A percentile compares a stretch with the other conserved stretches of the same genome.
phyloP scores from a whole-genome alignment of 2,888 invertebrate species.

The Agrotis clavis region DNA sequence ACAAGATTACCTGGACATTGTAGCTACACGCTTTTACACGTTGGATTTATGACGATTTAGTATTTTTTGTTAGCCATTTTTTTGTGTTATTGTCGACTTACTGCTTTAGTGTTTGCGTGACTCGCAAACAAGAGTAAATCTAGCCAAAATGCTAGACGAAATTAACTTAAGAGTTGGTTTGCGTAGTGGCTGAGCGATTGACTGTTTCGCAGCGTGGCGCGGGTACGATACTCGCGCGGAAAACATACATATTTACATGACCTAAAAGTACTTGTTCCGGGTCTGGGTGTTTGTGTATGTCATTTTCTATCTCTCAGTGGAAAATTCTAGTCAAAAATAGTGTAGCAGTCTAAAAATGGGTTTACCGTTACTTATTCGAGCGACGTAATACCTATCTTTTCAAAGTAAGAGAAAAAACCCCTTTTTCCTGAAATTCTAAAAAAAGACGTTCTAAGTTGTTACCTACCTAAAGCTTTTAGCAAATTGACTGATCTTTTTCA shows the following conservation, averaged over 20 bases:
- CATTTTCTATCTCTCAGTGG: too few relatives aligned
- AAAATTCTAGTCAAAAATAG: too few relatives aligned
- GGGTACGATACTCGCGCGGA: too few relatives aligned
- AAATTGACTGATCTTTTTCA: slow-evolving; percentile 2
- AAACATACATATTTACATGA: too few relatives aligned
- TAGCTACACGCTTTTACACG: slow-evolving; percentile 55
- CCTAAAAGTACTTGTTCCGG: too few relatives aligned
- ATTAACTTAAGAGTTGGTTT: too few relatives aligned
- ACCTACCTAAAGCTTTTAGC: slow-evolving; percentile 1
- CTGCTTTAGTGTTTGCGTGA: background rate
- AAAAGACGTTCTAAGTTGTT: background rate
- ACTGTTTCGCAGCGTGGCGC: too few relatives aligned
- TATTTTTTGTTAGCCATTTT: slow-evolving; percentile 11
- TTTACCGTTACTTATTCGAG: background rate
- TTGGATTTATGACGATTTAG: slow-evolving; percentile 42
- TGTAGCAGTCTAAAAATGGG: background rate
- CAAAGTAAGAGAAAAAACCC: background rate
- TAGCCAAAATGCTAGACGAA: too few relatives aligned
- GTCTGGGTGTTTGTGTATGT: too few relatives aligned
- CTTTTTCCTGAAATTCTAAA: background rate
- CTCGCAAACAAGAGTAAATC: too few relatives aligned
- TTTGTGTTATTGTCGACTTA: background rate
- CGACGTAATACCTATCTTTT: background rate
- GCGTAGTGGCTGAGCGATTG: too few relatives aligned
- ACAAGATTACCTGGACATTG: slow-evolving; percentile 72